Base-by-base conservation (phyloP, 2,888 invertebrate genomes). In the Scaptomyza reducta region DNA sequence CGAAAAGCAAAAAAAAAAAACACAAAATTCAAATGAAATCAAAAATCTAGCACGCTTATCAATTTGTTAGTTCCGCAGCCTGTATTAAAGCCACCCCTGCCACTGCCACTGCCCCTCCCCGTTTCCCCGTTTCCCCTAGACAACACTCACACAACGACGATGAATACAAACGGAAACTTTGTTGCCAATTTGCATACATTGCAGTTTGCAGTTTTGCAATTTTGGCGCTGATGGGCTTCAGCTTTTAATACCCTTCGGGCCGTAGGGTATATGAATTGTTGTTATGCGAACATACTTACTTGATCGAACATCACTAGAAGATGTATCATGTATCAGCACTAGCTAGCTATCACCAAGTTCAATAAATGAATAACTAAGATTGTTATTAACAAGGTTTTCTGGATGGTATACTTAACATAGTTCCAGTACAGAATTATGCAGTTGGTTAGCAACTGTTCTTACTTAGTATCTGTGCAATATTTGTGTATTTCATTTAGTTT, bases 151-250 rank as follows among this genome's bases (percentile, higher is more conserved):
- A 31, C 3, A 18, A 18, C 27, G 41, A 50, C 66, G 40, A 44
- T 50, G 50, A 74, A 68, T 74, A 42, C 53, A 60, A 67, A 62
- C 72, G 63, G 51, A 69, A 87, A 79, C 59, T 74, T 77, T 72
- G 69, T 65, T 68, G 69, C 60, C 73, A 84, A 82, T 82, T 82
- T 84, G 87, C 85, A 84, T 87, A 70, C 75, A 87, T 73, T 84
- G 75, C 84, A 83, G 60, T 76, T 75, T 68, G 16, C 65, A 54
- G 53, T 56, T 56, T 74, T 46, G 50, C 67, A 31, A 10, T 31
- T 31, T 31, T 10, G 10, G 31, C 16, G 16, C 16, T 10, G 6
- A n/a, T 4, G 35, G n/a, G 6, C 22, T 41, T 44, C 47, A 14
- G 14, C 50, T 54, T 54, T 50, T 11, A 38, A 41, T 50, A 6